These are phyloP conservation scores for Petaurus breviceps DNA, from an alignment of 2,113 vertebrate genomes.

Conservation along the genomic window DNA sequence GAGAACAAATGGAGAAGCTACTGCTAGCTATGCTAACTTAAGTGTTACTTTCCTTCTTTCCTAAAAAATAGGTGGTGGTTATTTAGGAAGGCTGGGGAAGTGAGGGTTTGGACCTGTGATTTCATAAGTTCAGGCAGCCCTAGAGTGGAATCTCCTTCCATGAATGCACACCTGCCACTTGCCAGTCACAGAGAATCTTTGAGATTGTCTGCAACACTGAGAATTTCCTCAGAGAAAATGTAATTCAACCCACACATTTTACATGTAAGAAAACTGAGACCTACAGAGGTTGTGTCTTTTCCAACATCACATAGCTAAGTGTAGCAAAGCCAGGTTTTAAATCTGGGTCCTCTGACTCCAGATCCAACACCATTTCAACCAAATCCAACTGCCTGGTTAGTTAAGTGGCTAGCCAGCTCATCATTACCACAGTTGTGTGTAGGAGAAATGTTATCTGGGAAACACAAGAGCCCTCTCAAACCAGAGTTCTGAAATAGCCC, in stretches of 20 bases:
- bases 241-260: background rate
- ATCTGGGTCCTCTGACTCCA: background rate
- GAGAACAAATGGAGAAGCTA: background rate
- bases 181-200: background rate
- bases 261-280: background rate
- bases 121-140: background rate
- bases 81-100: background rate
- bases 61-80: background rate
- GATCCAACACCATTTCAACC: background rate
- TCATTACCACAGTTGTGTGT: background rate
- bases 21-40: background rate
- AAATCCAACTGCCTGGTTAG: background rate
- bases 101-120: background rate
- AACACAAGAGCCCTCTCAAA: background rate
- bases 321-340: background rate
- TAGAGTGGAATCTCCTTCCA: background rate
- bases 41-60: background rate
- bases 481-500: conserved; percentile 37
- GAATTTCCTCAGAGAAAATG: background rate
- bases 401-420: background rate
- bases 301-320: background rate
- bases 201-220: background rate
- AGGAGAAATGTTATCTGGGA: background rate
- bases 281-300: background rate
- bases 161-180: background rate